phyloP scores from a whole-genome alignment of 2,113 vertebrate species.

The Hippopotamus amphibius region DNA sequence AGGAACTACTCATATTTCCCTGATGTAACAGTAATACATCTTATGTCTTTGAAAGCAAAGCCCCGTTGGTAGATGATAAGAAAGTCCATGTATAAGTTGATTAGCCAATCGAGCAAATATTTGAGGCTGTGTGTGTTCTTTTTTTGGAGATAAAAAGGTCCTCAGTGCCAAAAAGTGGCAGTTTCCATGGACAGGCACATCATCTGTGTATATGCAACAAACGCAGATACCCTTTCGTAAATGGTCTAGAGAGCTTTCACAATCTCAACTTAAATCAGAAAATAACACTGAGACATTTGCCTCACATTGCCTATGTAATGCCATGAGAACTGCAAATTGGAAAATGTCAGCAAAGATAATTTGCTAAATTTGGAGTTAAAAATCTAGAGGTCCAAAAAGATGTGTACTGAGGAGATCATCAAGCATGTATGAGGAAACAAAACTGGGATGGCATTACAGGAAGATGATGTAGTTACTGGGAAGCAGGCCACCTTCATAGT shows the following conservation, averaged over 20 bases:
- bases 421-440: background rate
- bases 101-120: background rate
- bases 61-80: background rate
- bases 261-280: background rate
- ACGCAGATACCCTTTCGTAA: slow-evolving; percentile 29
- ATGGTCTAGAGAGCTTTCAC: background rate
- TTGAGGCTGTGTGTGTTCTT: background rate
- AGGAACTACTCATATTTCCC: slow-evolving; percentile 10
- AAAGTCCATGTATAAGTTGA: slow-evolving; percentile 1
- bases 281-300: background rate
- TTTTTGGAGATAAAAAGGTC: background rate
- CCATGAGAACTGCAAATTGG: background rate
- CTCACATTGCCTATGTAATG: background rate
- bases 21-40: background rate
- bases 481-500: background rate
- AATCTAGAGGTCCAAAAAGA: background rate
- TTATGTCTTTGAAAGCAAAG: slow-evolving; percentile 37
- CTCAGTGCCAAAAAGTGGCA: background rate
- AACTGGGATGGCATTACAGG: background rate
- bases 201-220: background rate
- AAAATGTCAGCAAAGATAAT: slow-evolving; percentile 35
- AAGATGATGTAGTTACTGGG: background rate
- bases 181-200: background rate
- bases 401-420: background rate
- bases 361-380: slow-evolving; percentile 28